Base-by-base conservation (phyloP, 2,888 invertebrate genomes). In the Zeuzera pyrina region DNA sequence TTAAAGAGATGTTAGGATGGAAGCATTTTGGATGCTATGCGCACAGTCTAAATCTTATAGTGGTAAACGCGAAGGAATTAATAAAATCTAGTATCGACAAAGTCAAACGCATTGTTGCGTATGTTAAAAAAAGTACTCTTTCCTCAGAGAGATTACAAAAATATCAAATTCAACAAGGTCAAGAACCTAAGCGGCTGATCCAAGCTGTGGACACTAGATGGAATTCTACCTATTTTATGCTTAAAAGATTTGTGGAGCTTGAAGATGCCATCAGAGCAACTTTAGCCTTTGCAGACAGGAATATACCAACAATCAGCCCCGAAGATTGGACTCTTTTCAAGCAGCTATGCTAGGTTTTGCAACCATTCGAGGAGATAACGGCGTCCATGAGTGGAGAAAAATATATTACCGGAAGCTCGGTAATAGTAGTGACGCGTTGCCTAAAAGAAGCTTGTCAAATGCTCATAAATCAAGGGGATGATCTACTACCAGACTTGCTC, bases 1-100 rank as follows among this genome's bases (percentile, higher is more conserved):
- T 50, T 1, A 33, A 41, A 28, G 34, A 42, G 0, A n/a, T n/a
- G n/a, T 33, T 43, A 11, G 36, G 36, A 7, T 42, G 43, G 41
- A 51, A 48, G 16, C 42, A 52, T 40, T 54, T 47, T 38, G 49
- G 46, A 0, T 57, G 55, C 12, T 47, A 35, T 31, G 43, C 41
- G 5, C 47, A 52, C 12, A 39, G 29, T 3, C 22, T 47, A 1
- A 49, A 50, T 32, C 16, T 47, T 15, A 32, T 45, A 3, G 47
- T 47, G 0, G 31, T 43, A 28, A 16, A 47, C 15, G 43, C 45
- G 2, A 26, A 10, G 11, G 11, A 22, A 22, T 22, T 22, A 11
- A 10, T 22, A 4, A 11, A 22, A 8, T n/a, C 11, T 4, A 22
- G 10, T 0, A 4, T 22, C 5, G 11, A 2, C 4, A 22, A 22